These are phyloP conservation scores for Steatornis caripensis DNA, from an alignment of 2,113 vertebrate species.

Conservation along the genomic window DNA sequence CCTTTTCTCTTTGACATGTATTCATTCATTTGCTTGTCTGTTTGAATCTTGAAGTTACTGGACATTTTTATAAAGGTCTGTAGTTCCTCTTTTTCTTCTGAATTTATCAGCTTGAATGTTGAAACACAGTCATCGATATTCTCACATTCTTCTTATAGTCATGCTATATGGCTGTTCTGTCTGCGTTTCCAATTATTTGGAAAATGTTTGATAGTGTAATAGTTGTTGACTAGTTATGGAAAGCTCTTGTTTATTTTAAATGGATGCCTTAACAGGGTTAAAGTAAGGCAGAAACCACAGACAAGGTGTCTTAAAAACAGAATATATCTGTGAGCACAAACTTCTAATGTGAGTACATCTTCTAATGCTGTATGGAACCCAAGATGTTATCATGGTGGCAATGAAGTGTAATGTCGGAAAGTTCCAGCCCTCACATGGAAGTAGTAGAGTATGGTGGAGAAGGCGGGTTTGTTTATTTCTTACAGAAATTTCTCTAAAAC, in stretches of 20 bases:
- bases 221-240: background rate
- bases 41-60: background rate
- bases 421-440: rapidly evolving
- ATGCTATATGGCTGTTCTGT: background rate
- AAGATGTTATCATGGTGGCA: background rate
- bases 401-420: rapidly evolving
- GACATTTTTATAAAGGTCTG: background rate
- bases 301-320: background rate
- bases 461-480: background rate
- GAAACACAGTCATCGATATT: background rate
- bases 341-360: background rate
- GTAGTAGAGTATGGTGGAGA: background rate
- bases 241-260: background rate
- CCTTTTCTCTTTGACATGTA: background rate
- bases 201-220: background rate
- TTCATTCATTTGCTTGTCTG: background rate
- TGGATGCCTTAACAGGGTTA: background rate
- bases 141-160: background rate
- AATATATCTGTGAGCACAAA: background rate
- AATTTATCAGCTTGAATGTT: background rate
- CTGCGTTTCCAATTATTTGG: background rate
- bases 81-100: background rate
- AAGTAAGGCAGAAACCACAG: background rate
- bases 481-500: background rate
- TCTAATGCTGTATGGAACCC: background rate